Percentiles rank a stretch among this genome's conserved stretches.
phyloP scores from a whole-genome alignment of 1,140 invertebrate genomes.

The Drosophila ogumai region DNA sequence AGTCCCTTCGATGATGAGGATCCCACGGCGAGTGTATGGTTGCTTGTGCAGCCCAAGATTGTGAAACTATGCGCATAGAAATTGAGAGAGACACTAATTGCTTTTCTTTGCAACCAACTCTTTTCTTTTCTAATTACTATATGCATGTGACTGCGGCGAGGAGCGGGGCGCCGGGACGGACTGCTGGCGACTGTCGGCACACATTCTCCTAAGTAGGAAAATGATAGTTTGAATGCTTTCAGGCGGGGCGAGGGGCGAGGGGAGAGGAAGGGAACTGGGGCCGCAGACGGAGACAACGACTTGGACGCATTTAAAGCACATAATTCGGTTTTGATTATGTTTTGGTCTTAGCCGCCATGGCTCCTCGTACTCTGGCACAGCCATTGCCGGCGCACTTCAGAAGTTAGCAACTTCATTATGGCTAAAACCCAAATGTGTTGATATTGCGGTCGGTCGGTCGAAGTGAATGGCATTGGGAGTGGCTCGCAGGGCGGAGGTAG shows the following conservation, averaged over 20 bases:
- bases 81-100: conserved; percentile 83
- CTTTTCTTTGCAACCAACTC: conserved; percentile 80
- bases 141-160: conserved; percentile 43
- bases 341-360: conserved; percentile 65
- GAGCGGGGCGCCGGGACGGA: conserved; percentile 30
- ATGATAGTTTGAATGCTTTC: conserved; percentile 82
- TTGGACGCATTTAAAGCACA: conserved; percentile 80
- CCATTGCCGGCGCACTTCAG: conserved; percentile 61
- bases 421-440: conserved; percentile 82
- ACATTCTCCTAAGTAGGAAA: conserved; percentile 82
- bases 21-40: conserved; percentile 37
- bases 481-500: neutral
- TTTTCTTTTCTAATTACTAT: conserved; percentile 83
- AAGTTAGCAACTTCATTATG: conserved; percentile 83
- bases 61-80: conserved; percentile 69
- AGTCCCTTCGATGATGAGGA: conserved; percentile 19
- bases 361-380: conserved; percentile 28
- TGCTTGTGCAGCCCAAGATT: conserved; percentile 59
- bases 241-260: conserved; percentile 17
- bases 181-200: conserved; percentile 80
- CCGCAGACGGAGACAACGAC: conserved; percentile 31
- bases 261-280: conserved; percentile 23
- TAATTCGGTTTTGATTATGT: conserved; percentile 84
- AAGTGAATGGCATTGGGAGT: conserved; percentile 36
- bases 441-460: conserved; percentile 72